A percentile compares a stretch with the other conserved stretches of the same genome.
phyloP scores from a whole-genome alignment of 2,888 invertebrate species.

The Eustalomyia histrio region DNA sequence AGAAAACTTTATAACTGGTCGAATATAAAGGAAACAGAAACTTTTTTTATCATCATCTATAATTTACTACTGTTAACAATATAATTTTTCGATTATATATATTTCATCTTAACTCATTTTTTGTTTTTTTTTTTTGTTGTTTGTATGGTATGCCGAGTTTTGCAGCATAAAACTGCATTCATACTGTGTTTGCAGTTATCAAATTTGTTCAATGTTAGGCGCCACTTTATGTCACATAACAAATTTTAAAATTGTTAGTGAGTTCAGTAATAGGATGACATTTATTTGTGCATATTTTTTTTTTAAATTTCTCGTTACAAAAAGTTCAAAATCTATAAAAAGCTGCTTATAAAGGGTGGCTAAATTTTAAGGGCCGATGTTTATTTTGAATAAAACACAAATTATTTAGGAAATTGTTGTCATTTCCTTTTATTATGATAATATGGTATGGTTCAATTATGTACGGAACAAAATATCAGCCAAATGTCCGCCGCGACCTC shows the following conservation, averaged over 20 bases:
- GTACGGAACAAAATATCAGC: no score
- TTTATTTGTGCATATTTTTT: conserved; percentile 13
- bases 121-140: neutral
- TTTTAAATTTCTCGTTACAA: neutral
- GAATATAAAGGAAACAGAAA: neutral
- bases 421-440: no score
- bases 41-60: neutral
- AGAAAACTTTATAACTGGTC: conserved; percentile 2
- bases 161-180: neutral
- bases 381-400: no score
- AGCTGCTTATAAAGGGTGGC: no score
- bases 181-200: conserved; percentile 1
- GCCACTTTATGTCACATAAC: conserved; percentile 57
- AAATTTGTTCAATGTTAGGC: conserved; percentile 49
- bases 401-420: no score
- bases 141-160: neutral
- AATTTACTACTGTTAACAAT: conserved; percentile 2
- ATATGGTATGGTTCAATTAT: no score
- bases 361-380: no score
- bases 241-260: conserved; percentile 18
- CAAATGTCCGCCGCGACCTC: no score
- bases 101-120: neutral
- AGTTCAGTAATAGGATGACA: conserved; percentile 20
- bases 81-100: conserved; percentile 1
- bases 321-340: neutral